Evolutionary conservation across 2,888 invertebrate genomes (phyloP), one percentile per base, ranked within the genome.

Genomic region (Rhodophaea formosa): DNA sequence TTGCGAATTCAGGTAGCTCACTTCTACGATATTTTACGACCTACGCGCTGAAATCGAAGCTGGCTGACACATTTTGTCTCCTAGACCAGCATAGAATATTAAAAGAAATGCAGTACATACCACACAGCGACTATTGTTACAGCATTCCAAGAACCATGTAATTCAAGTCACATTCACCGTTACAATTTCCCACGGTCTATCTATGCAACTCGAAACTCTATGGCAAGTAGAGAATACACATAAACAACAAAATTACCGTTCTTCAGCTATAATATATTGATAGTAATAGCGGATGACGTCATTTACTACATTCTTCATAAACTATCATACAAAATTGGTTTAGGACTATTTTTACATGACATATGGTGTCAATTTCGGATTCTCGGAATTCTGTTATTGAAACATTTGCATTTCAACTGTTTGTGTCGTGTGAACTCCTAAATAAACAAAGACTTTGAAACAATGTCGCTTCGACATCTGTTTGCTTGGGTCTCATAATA

Each of bases 201-300:
- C 30, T 35, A 16, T 7, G 12, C 23, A 14, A 53, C 30, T 44
- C n/a, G 43, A 29, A 54, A 54, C 44, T 54, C 53, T 54, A 54
- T 54, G 65, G 65, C 56, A 16, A 51, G 51, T 60, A 61, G 61
- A 66, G 60, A 60, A 62, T 64, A 67, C 32, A 66, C 60, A 63
- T 66, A 71, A 68, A 73, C 63, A 77, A 72, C 69, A 70, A 72
- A 74, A 70, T 71, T 71, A 79, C 72, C 72, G 69, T 73, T 78
- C 75, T 63, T 60, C 67, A 72, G 69, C 67, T 65, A 73, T 72
- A 65, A 63, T 75, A 80, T 72, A 32, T 29, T 74, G 69, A 68
- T 72, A 64, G 62, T 74, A 69, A 68, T 72, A 64, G 62, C 39
- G 56, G 56, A 65, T 82, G 82, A 81, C 79, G 84, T 82, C 78